Percentiles rank a stretch among this genome's conserved stretches.
Evolutionary conservation across 2,113 vertebrate species (phyloP).

Genomic region (Telmatochromis sp.): DNA sequence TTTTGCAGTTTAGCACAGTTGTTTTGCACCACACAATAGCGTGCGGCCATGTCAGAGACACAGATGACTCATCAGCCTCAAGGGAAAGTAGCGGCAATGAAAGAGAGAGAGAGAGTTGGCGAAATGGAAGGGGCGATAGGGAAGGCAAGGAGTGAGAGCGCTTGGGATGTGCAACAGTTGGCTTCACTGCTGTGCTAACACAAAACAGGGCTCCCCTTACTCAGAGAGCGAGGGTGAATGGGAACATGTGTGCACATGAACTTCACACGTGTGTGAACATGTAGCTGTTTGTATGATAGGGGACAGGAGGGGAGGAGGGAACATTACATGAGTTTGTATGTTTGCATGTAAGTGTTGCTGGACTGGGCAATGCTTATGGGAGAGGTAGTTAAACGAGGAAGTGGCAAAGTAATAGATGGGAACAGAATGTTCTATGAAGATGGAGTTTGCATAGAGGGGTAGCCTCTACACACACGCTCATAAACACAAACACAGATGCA

Average conservation of each 20-base stretch:
- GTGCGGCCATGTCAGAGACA: slow-evolving; percentile 41
- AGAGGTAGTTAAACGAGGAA: slow-evolving; percentile 38
- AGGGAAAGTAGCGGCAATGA: slow-evolving; percentile 28
- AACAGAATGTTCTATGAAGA: slow-evolving; percentile 50
- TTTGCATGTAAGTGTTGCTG: not conserved
- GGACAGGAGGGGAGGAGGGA: not conserved
- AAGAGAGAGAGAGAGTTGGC: not conserved
- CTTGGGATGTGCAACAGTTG: slow-evolving; percentile 35
- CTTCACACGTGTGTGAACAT: slow-evolving; percentile 25
- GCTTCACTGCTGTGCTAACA: slow-evolving; percentile 36
- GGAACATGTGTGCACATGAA: not conserved
- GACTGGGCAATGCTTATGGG: not conserved
- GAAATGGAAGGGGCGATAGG: not conserved
- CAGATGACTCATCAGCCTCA: slow-evolving; percentile 58
- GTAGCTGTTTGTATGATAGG: slow-evolving; percentile 22
- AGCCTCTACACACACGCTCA: not conserved
- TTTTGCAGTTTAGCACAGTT: slow-evolving; percentile 2
- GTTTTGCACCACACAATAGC: slow-evolving; percentile 19
- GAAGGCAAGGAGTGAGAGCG: not conserved
- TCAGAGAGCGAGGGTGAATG: not conserved
- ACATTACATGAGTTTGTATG: not conserved
- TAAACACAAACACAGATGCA: not conserved
- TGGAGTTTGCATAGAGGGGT: not conserved
- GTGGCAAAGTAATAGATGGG: slow-evolving; percentile 42
- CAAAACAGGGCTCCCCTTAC: slow-evolving; percentile 39